A percentile compares a stretch with the other conserved stretches of the same genome.
Conservation (phyloP, 1,140 invertebrate genomes). For the Oryctes rhinoceros region DNA sequence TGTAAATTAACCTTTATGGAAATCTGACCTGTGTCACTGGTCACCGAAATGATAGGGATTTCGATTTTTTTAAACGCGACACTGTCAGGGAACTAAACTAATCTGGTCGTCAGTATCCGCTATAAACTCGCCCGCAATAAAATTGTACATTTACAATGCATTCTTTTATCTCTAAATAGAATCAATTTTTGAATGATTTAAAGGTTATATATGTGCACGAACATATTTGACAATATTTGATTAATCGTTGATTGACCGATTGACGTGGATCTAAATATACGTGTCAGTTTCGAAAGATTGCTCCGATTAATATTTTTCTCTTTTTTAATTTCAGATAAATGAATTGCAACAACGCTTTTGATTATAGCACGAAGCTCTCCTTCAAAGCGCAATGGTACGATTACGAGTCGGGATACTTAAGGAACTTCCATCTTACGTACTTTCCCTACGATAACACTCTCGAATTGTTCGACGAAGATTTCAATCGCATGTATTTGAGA, state of each 20-base stretch:
- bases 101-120: too few relatives aligned
- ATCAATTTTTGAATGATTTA: too few relatives aligned
- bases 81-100: too few relatives aligned
- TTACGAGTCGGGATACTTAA: conserved; percentile 67
- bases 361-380: conserved; percentile 56
- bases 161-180: too few relatives aligned
- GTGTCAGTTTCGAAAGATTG: not conserved
- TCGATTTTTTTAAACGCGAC: too few relatives aligned
- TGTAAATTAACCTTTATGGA: too few relatives aligned
- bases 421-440: conserved; percentile 74
- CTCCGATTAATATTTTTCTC: not conserved
- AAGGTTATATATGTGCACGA: too few relatives aligned
- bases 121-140: too few relatives aligned
- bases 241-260: not conserved
- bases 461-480: conserved; percentile 76
- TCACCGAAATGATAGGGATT: too few relatives aligned
- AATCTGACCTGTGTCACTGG: too few relatives aligned
- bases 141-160: too few relatives aligned
- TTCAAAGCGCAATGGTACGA: conserved; percentile 75
- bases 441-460: conserved; percentile 72
- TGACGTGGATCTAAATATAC: not conserved
- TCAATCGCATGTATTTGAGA: conserved; percentile 71
- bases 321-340: conserved; percentile 23
- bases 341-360: conserved; percentile 47
- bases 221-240: not conserved